Evolutionary conservation across 2,797 vertebrate species (phyloP), one percentile per base, ranked within the genome.

Genomic region (Heterohyrax brucei): DNA sequence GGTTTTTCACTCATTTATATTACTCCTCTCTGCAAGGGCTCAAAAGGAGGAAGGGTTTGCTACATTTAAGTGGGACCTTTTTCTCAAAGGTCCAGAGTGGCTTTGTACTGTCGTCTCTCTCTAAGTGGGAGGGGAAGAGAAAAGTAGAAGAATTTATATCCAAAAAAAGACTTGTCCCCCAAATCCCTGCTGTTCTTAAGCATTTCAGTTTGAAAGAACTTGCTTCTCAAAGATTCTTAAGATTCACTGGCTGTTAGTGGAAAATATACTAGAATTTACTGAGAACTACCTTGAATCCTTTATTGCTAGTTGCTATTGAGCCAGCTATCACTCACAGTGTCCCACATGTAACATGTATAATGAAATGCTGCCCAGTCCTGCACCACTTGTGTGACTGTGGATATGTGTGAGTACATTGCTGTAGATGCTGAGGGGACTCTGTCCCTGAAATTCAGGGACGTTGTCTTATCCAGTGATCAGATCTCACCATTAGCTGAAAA

Each of bases 1-100:
- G 88, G 82, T 21, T 88, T 95, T 92, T 87, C 95, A 59, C 87
- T 80, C 76, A 95, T 92, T 91, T 83, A 87, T 33, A 18, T 62
- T 80, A 72, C 44, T 81, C 82, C 72, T 93, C 90, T 87, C 82
- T 77, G 92, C 68, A 44, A 80, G 92, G 77, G 39, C 79, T 85
- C 30, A 18, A 46, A 86, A 75, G 24, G 62, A 75, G 86, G 82
- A 33, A 81, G 50, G 59, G 87, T 93, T 48, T 70, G 85, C 78
- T 72, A 22, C 13, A 85, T 78, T 33, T 75, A 93, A 94, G 85
- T 16, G 16, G 39, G 75, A 16, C 4, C 59, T 72, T 72, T 83
- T 86, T 87, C 91, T 73, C 87, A 48, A 76, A 80, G 92, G 64
- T 39, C 61, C 87, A 72, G n/a, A 68, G 78, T 1, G 48, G 88